Conservation (phyloP, 2,797 vertebrate genomes). For the Merluccius polli region DNA sequence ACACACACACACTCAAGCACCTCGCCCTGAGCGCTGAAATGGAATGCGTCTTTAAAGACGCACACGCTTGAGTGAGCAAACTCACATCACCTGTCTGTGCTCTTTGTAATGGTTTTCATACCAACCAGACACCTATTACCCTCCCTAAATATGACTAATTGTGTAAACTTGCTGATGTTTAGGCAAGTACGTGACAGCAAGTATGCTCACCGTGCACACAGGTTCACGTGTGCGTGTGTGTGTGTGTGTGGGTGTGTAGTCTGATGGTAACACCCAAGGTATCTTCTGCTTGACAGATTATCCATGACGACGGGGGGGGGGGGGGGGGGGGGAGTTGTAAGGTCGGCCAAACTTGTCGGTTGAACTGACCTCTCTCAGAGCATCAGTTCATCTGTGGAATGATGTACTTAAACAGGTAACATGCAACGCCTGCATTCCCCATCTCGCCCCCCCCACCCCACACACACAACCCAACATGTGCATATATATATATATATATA, state of each 20-base stretch:
- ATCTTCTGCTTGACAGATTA: background rate
- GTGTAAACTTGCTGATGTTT: slow-evolving; percentile 5
- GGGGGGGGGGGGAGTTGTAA: background rate
- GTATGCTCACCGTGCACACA: background rate
- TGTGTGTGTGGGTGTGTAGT: background rate
- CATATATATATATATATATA: no score
- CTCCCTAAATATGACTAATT: slow-evolving; percentile 3
- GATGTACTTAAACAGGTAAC: background rate
- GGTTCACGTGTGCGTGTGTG: no score
- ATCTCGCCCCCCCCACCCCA: no score
- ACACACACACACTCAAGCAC: background rate
- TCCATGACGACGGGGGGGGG: background rate
- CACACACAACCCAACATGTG: no score
- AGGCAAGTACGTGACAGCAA: background rate
- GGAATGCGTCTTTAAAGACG: slow-evolving; percentile 20
- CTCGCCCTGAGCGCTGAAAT: background rate
- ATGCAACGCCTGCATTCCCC: no score
- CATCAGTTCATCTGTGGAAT: background rate
- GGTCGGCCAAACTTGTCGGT: background rate
- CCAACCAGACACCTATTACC: background rate
- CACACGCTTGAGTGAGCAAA: slow-evolving; percentile 6
- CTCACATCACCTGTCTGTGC: slow-evolving; percentile 24
- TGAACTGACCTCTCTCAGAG: background rate
- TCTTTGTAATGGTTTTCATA: slow-evolving; percentile 36
- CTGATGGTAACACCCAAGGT: background rate